Evolutionary conservation across 2,888 invertebrate genomes (phyloP), one percentile per base, ranked within the genome.

Genomic region (Caenorhabditis japonica): DNA sequence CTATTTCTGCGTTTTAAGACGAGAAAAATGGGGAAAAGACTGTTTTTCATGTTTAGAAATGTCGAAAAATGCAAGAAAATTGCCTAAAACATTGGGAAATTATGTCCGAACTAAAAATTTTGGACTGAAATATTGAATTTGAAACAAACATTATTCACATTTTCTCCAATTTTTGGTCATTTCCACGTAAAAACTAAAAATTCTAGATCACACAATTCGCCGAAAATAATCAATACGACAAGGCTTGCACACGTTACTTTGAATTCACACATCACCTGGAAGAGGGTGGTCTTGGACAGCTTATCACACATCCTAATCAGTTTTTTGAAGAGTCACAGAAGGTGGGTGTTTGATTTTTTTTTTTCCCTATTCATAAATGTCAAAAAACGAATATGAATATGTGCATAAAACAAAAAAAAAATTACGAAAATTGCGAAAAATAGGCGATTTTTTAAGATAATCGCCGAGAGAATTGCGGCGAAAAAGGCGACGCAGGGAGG

Each of bases 261-360:
- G 87, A 87, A 62, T 76, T 58, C 60, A 70, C 79, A 0, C 87
- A 87, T 61, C 68, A 77, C 19, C 68, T 85, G 74, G 77, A 79
- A 13, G 81, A 82, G 13, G 84, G 82, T 3, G 78, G 69, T 3
- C 76, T 86, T 34, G 82, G 80, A 4, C 60, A 62, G n/a, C 59
- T 85, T 0, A 86, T 87, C 68, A 82, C 84, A n/a, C 85, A 87
- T 68, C 87, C 87, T 5, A 87, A 87, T 73, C 80, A 86, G 53
- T 87, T 77, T 60, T 86, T 76, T 61, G 84, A 84, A 21, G 61
- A 83, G 39, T 84, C 85, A 2, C 75, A 77, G 17, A 78, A 82
- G 62, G 78, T 81, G 10, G 5, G 7, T 43, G 12, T 19, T 38
- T 51, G 27, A 7, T 39, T 27, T 12, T 27, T 17, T 7, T 12